Base-by-base conservation (phyloP, 2,113 vertebrate species). In the Crocuta crocuta region DNA sequence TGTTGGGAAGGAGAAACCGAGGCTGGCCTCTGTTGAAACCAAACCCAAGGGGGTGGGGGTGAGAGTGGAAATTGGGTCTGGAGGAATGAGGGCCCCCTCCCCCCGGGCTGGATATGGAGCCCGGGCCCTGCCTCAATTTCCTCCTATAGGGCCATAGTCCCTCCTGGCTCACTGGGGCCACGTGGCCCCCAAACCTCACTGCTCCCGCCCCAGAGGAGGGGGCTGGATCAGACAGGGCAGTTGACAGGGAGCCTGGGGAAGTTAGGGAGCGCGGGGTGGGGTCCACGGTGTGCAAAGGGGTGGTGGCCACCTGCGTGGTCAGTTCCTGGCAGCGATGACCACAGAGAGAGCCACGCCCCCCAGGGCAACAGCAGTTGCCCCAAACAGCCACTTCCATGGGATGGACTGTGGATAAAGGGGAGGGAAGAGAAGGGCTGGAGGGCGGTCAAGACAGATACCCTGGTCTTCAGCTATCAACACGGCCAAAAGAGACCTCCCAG, bases 371-470 rank as follows among this genome's bases (percentile, higher is more conserved):
- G 99, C 99, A 0, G 99, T 99, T 0, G 99, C 99, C 0, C 99
- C 99, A 0, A 99, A 99, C 70, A 99, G 99, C 99, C 99, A 99
- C 98, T 99, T 99, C 99, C 99, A 99, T 43, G 99, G 98, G 86
- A 99, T 99, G 55, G 99, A 98, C 99, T 99, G 85, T 2, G 79
- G 88, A 89, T 19, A 92, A 92, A 95, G 28, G 15, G 2, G 92
- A 90, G 68, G 91, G 48, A 89, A 17, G 88, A 89, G 85, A 15
- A 2, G 23, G 43, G 43, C 35, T 48, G 5, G 76, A 70, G 74
- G 4, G 28, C 0, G 1, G 19, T 43, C 28, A 68, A 48, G 43
- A 81, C 13, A 4, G 23, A 24, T 63, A 23, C 91, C 87, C 11
- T 2, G 10, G 61, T 35, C 48, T 19, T 74, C 31, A 31, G 76